These are phyloP conservation scores for Arctia plantaginis DNA, from an alignment of 2,888 invertebrate genomes.

Conservation along the genomic window DNA sequence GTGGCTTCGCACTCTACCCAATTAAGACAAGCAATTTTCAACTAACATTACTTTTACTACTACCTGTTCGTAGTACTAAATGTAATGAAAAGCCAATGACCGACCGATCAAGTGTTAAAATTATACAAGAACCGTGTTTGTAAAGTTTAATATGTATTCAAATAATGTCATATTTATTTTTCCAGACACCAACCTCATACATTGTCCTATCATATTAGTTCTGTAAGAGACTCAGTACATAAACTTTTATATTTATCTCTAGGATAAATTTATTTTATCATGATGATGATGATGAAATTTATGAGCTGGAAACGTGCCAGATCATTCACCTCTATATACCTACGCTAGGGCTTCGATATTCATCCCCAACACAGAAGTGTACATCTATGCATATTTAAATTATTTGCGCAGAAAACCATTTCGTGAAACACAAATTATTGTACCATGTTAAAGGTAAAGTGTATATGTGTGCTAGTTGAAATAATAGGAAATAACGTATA, in stretches of 20 bases:
- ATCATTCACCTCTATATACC: not conserved
- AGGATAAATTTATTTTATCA: too few relatives aligned
- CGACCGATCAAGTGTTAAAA: not conserved
- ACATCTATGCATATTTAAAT: not conserved
- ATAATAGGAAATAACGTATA: not conserved
- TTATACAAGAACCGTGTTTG: not conserved
- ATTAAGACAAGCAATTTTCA: too few relatives aligned
- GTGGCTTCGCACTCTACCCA: too few relatives aligned
- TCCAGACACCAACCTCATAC: not conserved
- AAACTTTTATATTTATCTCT: not conserved
- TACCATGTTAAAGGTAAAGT: not conserved
- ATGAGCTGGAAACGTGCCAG: slow-evolving; percentile 1
- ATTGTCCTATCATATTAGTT: not conserved
- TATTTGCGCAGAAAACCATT: not conserved
- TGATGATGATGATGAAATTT: too few relatives aligned
- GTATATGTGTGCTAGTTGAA: not conserved
- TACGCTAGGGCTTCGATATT: not conserved
- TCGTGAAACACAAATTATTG: not conserved
- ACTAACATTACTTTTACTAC: too few relatives aligned
- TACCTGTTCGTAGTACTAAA: not conserved
- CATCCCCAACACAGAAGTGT: not conserved
- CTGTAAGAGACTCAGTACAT: not conserved
- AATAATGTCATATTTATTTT: not conserved
- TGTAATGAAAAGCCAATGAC: not conserved
- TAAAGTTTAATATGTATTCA: not conserved